phyloP scores from a whole-genome alignment of 2,113 vertebrate species.

The Campylorhamphus procurvoides region DNA sequence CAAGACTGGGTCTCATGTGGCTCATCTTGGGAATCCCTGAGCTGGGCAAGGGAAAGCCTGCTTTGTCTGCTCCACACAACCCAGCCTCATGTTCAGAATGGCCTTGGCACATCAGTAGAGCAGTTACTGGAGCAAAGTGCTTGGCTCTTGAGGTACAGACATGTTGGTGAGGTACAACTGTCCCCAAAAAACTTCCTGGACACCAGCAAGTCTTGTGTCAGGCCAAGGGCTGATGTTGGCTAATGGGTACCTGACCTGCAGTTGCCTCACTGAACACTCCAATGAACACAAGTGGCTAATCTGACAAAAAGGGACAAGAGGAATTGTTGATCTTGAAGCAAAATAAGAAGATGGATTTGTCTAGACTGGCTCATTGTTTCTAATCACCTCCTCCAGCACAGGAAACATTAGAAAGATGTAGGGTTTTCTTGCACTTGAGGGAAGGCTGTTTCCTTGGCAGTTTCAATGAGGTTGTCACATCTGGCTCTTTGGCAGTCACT shows the following conservation, averaged over 20 bases:
- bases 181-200: not conserved
- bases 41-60: not conserved
- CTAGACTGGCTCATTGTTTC: not conserved
- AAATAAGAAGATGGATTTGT: not conserved
- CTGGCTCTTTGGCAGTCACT: not conserved
- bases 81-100: not conserved
- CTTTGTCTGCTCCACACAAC: not conserved
- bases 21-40: not conserved
- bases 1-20: not conserved
- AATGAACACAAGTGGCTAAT: not conserved
- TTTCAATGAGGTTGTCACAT: rapidly evolving
- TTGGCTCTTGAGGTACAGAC: not conserved
- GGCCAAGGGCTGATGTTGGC: not conserved
- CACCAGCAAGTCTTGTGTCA: not conserved
- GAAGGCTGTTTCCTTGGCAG: not conserved
- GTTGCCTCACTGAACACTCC: not conserved
- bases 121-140: not conserved
- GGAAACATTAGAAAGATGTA: not conserved
- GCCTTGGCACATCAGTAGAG: not conserved
- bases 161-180: not conserved
- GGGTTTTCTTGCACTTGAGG: not conserved
- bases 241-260: not conserved
- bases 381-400: not conserved
- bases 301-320: not conserved
- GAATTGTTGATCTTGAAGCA: not conserved